These are phyloP conservation scores for Phyllotis vaccarum DNA, from an alignment of 2,797 vertebrate genomes.

Conservation along the genomic window DNA sequence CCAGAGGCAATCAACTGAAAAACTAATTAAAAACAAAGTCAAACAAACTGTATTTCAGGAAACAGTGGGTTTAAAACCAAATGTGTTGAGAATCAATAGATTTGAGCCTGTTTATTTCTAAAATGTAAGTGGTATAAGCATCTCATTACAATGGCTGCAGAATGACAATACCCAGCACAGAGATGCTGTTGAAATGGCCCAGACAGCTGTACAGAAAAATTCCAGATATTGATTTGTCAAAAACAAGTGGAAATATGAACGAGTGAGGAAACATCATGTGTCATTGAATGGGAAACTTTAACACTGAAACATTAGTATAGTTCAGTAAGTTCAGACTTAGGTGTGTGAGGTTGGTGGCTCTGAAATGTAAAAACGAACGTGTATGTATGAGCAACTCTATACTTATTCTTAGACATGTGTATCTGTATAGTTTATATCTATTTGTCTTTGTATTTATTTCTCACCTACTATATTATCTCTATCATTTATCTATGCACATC, in stretches of 20 bases:
- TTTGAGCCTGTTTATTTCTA: conserved; percentile 1
- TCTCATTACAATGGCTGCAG: neutral
- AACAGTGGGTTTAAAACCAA: conserved; percentile 45
- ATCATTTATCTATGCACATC: neutral
- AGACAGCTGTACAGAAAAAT: neutral
- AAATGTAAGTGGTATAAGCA: neutral
- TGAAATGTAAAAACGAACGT: neutral
- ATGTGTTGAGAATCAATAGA: neutral
- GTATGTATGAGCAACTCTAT: neutral
- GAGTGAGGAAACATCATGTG: neutral
- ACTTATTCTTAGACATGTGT: neutral
- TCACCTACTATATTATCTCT: neutral
- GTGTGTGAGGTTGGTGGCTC: neutral
- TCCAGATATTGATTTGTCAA: conserved; percentile 13
- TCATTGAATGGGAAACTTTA: neutral
- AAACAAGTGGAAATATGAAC: conserved; percentile 1
- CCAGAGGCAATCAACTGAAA: conserved; percentile 36
- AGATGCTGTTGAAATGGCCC: neutral
- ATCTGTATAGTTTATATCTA: neutral
- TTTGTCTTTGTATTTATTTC: neutral
- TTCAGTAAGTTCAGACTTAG: neutral
- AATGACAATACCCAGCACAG: neutral
- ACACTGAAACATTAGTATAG: neutral
- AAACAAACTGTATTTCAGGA: conserved; percentile 52
- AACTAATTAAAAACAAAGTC: conserved; percentile 16